Base-by-base conservation (phyloP, 2,113 vertebrate species). In the Neolamprologus sp. region DNA sequence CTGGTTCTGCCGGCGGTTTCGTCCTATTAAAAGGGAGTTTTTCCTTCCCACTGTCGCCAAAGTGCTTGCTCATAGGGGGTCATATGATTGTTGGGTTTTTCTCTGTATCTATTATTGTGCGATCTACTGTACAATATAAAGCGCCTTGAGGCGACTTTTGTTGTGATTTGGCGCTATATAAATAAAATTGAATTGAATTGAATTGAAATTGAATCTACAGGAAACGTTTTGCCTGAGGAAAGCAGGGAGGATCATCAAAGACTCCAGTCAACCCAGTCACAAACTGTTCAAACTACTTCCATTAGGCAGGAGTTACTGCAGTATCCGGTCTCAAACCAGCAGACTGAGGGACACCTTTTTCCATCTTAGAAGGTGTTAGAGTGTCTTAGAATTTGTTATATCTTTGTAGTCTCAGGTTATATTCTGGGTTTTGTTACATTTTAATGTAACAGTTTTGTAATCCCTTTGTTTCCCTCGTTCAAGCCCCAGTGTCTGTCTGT, bases 1-100 rank as follows among this genome's bases (percentile, higher is more conserved):
- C 9, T 40, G 37, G 37, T 40, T 40, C 37, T 40, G 37, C 4
- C 0, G 2, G 37, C 0, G 9, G 37, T 40, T 40, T 11, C 4
- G 1, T 40, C 37, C 37, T 40, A 3, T 40, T 40, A 40, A 40
- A 40, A 40, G 37, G 37, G 37, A 40, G 37, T 40, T 40, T 40
- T 12, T 40, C 10, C 37, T 40, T 40, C 37, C 10, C 37, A 40
- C 37, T 40, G 37, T 40, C 10, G 11, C 37, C 37, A 40, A 40
- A 40, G 37, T 40, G 37, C 37, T 40, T 40, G 10, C 5, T 40
- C 37, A 40, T 12, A 40, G 37, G 37, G 11, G 12, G 3, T 13
- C 40, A 42, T 42, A 45, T 45, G 42, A 45, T 14, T 45, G 42
- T 45, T 45, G 2, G 42, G 12, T 11, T 40, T 12, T 40, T 40